Evolutionary conservation across 2,113 vertebrate genomes (phyloP).

Genomic region (Hypocryptadius cinnamomeus): DNA sequence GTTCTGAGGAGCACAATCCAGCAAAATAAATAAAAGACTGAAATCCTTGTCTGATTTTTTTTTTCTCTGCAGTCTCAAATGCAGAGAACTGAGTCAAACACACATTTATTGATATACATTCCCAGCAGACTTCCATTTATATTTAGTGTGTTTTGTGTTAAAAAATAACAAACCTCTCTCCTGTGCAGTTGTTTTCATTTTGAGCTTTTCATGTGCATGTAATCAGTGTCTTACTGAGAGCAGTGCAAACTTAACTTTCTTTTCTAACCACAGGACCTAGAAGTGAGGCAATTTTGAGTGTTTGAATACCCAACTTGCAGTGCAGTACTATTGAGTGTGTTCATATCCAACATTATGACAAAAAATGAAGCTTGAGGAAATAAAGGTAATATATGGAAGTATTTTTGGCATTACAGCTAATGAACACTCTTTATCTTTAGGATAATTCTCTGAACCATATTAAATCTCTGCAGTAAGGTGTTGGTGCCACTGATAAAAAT

Average conservation of each 20-base stretch:
- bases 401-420: not conserved
- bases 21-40: conserved; percentile 31
- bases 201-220: conserved; percentile 36
- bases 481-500: not conserved
- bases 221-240: conserved; percentile 31
- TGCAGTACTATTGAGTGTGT: not conserved
- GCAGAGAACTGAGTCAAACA: not conserved
- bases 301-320: not conserved
- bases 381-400: not conserved
- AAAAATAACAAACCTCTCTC: not conserved
- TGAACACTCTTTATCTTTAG: not conserved
- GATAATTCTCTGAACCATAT: not conserved
- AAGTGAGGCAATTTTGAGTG: conserved; percentile 15
- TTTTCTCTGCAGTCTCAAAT: not conserved
- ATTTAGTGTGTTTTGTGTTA: conserved; percentile 3
- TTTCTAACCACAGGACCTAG: not conserved
- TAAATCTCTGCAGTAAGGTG: not conserved
- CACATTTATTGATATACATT: conserved; percentile 29
- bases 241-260: not conserved
- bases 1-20: not conserved
- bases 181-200: conserved; percentile 51
- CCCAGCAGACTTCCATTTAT: conserved; percentile 50
- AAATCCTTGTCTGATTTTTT: conserved; percentile 22
- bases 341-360: not conserved
- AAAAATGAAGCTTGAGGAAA: not conserved